Base-by-base conservation (phyloP, 2,888 invertebrate species). In the Hemaris fuciformis region DNA sequence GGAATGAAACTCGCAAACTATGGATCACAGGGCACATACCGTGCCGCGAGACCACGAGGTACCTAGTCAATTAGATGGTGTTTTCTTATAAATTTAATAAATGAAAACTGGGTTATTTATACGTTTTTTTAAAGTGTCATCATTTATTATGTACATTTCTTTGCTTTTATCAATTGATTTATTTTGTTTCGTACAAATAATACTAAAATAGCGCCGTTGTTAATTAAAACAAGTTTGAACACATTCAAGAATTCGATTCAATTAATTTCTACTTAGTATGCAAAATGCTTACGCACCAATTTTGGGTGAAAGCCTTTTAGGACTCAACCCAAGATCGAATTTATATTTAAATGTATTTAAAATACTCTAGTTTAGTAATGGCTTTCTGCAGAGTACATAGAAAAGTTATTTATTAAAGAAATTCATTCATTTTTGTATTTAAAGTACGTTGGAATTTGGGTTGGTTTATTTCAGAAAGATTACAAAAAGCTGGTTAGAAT, bases 191-290 rank as follows among this genome's bases (percentile, higher is more conserved):
- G 15, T 42, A 20, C 20, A n/a, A 56, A 41, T 41, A 20, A 13
- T n/a, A 41, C 10, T 22, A n/a, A 13, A 6, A 23, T 5, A 18
- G 3, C 20, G 6, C 45, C 8, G 22, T 18, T 10, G 22, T 13
- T 7, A 4, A 57, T 41, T 23, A 41, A 57, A 23, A 18, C 15
- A 34, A 8, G 8, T 18, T n/a, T 20, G 13, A 8, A 57, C 23
- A 23, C 27, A 56, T 59, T 62, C 62, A 62, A 56, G 34, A 38
- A 23, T 60, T 41, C 41, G 20, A 53, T 59, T 18, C 15, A 45
- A 58, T 56, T 53, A 61, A 58, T 61, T 57, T 42, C 53, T 60
- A 48, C 48, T 58, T 61, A 61, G 20, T 61, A 63, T 63, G 63
- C 63, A 63, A 63, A 63, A 62, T 62, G 57, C 58, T 58, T 58